Base-by-base conservation (phyloP, 2,113 vertebrate genomes). In the Prunella himalayana region DNA sequence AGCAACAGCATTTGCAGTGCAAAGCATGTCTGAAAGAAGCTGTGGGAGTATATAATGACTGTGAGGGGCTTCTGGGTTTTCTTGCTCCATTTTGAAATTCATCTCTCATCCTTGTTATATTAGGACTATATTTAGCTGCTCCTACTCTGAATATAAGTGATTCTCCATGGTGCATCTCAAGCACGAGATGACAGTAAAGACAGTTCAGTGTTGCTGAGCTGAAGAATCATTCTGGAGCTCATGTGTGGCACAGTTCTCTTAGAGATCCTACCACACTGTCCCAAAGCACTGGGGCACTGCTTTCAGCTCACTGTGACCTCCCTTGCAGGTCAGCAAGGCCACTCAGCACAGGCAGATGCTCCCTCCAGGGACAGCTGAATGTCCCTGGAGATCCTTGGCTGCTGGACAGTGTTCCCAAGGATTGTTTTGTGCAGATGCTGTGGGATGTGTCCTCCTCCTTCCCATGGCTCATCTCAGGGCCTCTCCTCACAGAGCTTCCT, bases 51-150 rank as follows among this genome's bases (percentile, higher is more conserved):
- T 37, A 41, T 88, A 92, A 94, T 63, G 77, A 87, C 49, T n/a
- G 51, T 7, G 28, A 92, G 80, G 83, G 65, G 35, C 63, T 97
- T 94, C 86, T 94, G 81, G 65, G 81, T 71, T 94, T 86, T 91
- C 86, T 95, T 66, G 35, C 68, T 93, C 21, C 22, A 25, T 60
- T 93, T 77, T 15, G 64, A 88, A 83, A 72, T 81, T 90, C 35
- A 45, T 94, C 41, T 82, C 61, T 91, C 81, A 69, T 91, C 60
- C 56, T 68, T 56, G 72, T 64, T 86, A 64, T 30, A 76, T 94
- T 56, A 75, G 81, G 15, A 11, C 77, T 97, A 95, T 96, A 87
- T 95, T 97, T 94, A 92, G 81, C 77, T 84, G 77, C 73, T 97
- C 49, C 85, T 92, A 78, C 64, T 93, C 86, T 30, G 51, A 92